Base-by-base conservation (phyloP, 2,888 invertebrate genomes). In the Nebria salina region DNA sequence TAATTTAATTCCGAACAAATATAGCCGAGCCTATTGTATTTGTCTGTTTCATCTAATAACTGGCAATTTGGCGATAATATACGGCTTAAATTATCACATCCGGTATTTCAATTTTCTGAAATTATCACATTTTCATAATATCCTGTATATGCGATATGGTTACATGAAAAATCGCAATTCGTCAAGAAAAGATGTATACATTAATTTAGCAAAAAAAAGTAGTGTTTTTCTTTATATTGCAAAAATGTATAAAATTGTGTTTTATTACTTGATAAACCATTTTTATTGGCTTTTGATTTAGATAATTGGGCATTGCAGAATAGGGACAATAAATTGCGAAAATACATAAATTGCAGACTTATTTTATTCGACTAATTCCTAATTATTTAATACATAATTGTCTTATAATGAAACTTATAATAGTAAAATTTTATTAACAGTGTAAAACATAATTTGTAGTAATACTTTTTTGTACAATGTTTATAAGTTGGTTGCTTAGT, bases 41-140 rank as follows among this genome's bases (percentile, higher is more conserved):
- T 9, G 72, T 42, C 68, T 80, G 26, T 75, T 78, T 70, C 43
- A 75, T 65, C 41, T 75, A 80, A 80, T 75, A 70, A 75, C 64
- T 41, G 68, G 43, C 68, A 80, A 80, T 80, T 75, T 65, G 26
- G 25, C 43, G 20, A 42, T 25, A 43, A 74, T 79, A 74, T 79
- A 75, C 65, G 25, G 7, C 65, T 73, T 75, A 75, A 80, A 2
- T 75, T 68, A 75, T n/a, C 6, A 75, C 41, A 75, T 80, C 80
- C 80, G 68, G 75, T 80, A 26, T 65, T 77, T 73, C 66, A n/a
- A 15, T 68, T 13, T 68, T 1, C 26, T 8, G 26, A 42, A 76
- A 78, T 78, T 65, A 66, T 78, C 73, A 65, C 78, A 54, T 75
- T 80, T 80, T 75, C 75, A 75, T 68, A 68, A 79, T 65, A 41